Percentiles rank a stretch among this genome's conserved stretches.
phyloP scores from a whole-genome alignment of 2,888 invertebrate species.

The Steinernema scapterisci region DNA sequence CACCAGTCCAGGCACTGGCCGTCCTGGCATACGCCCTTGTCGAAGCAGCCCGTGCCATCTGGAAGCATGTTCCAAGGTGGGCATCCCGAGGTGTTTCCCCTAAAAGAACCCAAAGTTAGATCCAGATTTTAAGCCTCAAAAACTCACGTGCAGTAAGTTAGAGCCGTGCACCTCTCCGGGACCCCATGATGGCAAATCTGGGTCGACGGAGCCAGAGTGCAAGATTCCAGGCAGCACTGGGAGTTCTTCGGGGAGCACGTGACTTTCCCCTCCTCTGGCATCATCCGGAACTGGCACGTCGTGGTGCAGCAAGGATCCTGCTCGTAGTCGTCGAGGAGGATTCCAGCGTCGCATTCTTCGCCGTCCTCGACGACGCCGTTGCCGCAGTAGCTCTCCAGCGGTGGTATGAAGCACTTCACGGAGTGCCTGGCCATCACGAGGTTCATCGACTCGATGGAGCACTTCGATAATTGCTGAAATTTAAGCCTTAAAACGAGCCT shows the following conservation, averaged over 20 bases:
- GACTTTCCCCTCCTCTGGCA: too few species aligned
- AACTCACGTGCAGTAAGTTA: not conserved
- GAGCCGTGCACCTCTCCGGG: not conserved
- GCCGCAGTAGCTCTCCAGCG: conserved; percentile 7
- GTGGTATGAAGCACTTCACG: not conserved
- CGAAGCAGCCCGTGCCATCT: not conserved
- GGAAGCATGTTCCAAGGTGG: not conserved
- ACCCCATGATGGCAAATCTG: not conserved
- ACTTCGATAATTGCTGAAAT: not conserved
- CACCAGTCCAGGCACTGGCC: not conserved
- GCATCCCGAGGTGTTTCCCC: not conserved
- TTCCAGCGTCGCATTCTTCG: conserved; percentile 20
- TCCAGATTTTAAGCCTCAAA: too few species aligned
- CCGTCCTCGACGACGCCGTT: conserved; percentile 3
- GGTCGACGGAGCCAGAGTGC: not conserved
- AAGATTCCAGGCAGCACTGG: not conserved
- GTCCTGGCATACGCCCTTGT: not conserved
- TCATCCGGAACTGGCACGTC: not conserved
- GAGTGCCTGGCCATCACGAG: not conserved
- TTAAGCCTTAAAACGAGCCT: not conserved
- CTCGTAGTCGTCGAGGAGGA: not conserved
- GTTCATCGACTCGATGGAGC: not conserved
- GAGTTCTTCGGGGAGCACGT: not conserved
- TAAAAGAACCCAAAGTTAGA: too few species aligned
- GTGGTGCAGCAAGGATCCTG: not conserved